These are phyloP conservation scores for Zootermopsis nevadensis DNA, from an alignment of 2,888 invertebrate species.

Conservation along the genomic window DNA sequence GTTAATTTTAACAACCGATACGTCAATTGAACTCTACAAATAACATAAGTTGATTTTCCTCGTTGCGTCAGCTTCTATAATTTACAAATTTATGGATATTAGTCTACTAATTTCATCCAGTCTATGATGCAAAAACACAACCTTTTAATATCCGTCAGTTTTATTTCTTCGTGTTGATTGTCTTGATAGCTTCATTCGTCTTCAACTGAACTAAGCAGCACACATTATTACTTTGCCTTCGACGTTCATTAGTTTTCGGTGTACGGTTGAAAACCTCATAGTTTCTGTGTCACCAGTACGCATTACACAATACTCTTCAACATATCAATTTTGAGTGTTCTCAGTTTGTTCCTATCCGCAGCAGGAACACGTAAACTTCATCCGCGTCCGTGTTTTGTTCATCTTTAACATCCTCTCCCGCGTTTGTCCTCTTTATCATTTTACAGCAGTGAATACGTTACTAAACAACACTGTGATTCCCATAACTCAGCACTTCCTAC, in stretches of 20 bases:
- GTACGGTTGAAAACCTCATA: neutral
- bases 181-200: conserved; percentile 43
- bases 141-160: conserved; percentile 4
- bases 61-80: neutral
- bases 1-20: conserved; percentile 18
- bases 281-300: neutral
- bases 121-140: conserved; percentile 35
- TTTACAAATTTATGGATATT: neutral
- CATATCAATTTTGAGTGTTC: neutral
- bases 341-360: neutral
- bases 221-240: neutral
- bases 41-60: neutral
- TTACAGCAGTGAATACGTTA: neutral
- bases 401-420: neutral
- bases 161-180: conserved; percentile 43
- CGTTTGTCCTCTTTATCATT: neutral
- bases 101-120: neutral
- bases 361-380: neutral
- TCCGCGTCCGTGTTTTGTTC: neutral
- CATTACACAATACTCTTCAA: neutral
- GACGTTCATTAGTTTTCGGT: neutral
- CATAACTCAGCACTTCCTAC: neutral
- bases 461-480: neutral
- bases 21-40: neutral
- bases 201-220: conserved; percentile 12